Percentiles rank a stretch among this genome's conserved stretches.
phyloP scores from a whole-genome alignment of 2,113 vertebrate species.

The Prinia subflava region DNA sequence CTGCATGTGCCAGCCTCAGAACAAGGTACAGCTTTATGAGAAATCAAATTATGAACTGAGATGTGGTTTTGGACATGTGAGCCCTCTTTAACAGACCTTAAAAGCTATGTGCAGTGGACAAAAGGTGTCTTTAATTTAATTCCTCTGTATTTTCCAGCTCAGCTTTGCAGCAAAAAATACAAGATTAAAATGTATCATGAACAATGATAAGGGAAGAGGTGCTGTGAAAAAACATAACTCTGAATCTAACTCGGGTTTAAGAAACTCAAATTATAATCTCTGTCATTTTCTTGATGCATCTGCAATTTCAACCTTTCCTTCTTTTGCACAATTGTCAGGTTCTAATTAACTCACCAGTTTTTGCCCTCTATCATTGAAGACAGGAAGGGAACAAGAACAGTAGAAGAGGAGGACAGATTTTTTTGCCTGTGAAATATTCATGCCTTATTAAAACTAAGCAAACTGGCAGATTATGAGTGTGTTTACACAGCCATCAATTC shows the following conservation, averaged over 20 bases:
- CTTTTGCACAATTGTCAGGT: background rate
- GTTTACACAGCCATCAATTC: background rate
- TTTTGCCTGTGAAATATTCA: background rate
- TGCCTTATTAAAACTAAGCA: conserved; percentile 7
- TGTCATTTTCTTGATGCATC: background rate
- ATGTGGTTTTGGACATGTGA: background rate
- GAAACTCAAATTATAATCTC: background rate
- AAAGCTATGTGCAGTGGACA: background rate
- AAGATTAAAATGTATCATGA: background rate
- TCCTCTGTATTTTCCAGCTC: background rate
- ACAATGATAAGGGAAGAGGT: background rate
- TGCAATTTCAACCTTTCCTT: background rate
- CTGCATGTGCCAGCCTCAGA: background rate
- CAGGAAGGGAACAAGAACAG: background rate
- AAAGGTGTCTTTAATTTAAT: background rate
- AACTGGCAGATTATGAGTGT: background rate
- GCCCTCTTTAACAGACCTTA: background rate
- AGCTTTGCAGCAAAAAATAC: background rate
- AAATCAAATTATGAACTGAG: background rate
- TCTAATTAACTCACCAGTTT: background rate
- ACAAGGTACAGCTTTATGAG: background rate
- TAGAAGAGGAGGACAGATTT: background rate
- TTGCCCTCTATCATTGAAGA: background rate
- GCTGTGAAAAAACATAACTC: background rate
- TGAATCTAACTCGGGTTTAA: background rate